Evolutionary conservation across 2,797 vertebrate species (phyloP).

Genomic region (Platalea minor): DNA sequence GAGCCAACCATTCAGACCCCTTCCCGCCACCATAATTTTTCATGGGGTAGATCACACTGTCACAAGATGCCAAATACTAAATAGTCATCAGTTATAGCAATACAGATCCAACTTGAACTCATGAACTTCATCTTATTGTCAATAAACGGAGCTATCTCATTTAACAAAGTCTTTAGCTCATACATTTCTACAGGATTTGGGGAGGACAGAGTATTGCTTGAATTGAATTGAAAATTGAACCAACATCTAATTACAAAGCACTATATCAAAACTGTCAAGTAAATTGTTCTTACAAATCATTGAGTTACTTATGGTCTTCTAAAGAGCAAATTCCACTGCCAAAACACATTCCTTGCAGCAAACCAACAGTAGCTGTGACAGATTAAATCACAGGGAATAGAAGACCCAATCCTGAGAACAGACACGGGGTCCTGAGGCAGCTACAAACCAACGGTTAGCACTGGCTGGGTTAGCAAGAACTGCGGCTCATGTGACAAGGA

Average conservation of each 20-base stretch:
- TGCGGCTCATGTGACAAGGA: not conserved
- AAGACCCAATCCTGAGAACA: not conserved
- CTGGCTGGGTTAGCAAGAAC: not conserved
- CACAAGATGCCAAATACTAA: not conserved
- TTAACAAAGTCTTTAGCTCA: not conserved
- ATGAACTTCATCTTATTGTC: not conserved
- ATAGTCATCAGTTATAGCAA: not conserved
- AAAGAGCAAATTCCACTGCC: not conserved
- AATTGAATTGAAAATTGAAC: not conserved
- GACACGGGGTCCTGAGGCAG: not conserved
- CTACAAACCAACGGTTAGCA: not conserved
- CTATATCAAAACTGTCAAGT: not conserved
- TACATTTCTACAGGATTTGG: not conserved
- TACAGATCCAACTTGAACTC: not conserved
- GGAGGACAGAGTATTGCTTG: not conserved
- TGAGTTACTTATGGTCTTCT: not conserved
- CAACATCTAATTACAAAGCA: not conserved
- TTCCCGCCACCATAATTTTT: not conserved
- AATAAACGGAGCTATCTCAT: not conserved
- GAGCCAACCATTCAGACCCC: not conserved
- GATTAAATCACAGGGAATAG: not conserved
- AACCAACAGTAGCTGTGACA: not conserved
- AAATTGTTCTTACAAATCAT: not conserved
- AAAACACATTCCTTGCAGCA: not conserved
- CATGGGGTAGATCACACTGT: not conserved